Evolutionary conservation across 2,113 vertebrate genomes (phyloP), one percentile per base, ranked within the genome.

Genomic region (Syrrhaptes paradoxus): DNA sequence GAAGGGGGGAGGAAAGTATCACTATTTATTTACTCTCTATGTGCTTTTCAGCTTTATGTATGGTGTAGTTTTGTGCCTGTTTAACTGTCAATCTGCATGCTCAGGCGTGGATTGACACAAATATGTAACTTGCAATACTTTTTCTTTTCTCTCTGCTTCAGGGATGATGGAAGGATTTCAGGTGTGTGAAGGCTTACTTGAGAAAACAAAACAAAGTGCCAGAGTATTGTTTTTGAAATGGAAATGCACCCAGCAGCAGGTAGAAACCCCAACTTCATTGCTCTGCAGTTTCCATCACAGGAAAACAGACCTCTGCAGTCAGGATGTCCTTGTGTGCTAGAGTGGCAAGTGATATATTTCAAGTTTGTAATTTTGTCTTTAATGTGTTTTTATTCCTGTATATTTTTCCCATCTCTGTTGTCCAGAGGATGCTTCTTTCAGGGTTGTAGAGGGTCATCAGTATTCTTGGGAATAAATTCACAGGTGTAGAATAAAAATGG

Each of bases 211-310:
- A 63, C 2, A 3, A 76, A 87, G 21, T 41, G 38, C 13, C 11
- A 45, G 13, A 10, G 6, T 54, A n/a, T 59, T 70, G 36, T 29
- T 92, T 96, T 85, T 94, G 71, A 93, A 96, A 87, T 93, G 81
- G 65, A 96, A 95, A 92, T 89, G 22, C 25, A 85, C 12, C 17
- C 70, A 82, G 38, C 16, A 63, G 77, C 63, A 51, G 38, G 21
- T 55, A 70, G 62, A 88, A 80, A 51, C 21, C 13, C 10, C 13
- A 62, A 78, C 38, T 86, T 46, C 28, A 54, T 31, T 58, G 46
- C 32, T 51, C 34, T 46, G 19, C 28, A 41, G 29, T 67, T 78
- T 89, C 17, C 25, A 12, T 76, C 24, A 51, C 17, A 81, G 16
- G 46, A 85, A 61, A 81, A 36, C 3, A 31, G 62, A 90, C 29